phyloP scores from a whole-genome alignment of 2,888 invertebrate genomes.

The Watsonalla binaria region DNA sequence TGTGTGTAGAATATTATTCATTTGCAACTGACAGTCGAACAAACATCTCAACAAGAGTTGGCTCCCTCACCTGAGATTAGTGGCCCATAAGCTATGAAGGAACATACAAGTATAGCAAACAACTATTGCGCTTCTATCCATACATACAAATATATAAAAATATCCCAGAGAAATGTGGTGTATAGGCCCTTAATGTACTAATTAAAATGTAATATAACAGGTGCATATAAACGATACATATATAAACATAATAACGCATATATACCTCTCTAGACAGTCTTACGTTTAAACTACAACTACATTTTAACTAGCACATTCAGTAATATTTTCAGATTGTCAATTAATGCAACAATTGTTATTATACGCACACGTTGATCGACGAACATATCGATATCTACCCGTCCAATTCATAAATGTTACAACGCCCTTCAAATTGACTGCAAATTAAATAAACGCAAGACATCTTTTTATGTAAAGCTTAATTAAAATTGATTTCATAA shows the following conservation, averaged over 20 bases:
- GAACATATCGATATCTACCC: not conserved
- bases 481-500: no score
- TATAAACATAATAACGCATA: slow-evolving; percentile 39
- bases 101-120: slow-evolving; percentile 40
- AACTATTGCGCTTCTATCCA: slow-evolving; percentile 26
- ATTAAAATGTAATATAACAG: slow-evolving; percentile 59
- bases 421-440: no score
- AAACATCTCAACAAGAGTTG: not conserved
- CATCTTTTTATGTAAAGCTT: no score
- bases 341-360: slow-evolving; percentile 2
- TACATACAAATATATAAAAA: slow-evolving; percentile 17
- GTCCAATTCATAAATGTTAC: slow-evolving; percentile 4
- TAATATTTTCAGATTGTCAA: slow-evolving; percentile 65
- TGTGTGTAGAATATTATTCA: no score
- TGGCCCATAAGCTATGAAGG: slow-evolving; percentile 16
- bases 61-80: slow-evolving; percentile 12
- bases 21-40: not conserved
- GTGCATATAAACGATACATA: slow-evolving; percentile 32
- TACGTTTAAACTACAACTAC: slow-evolving; percentile 45
- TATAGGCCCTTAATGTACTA: slow-evolving; percentile 46
- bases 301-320: slow-evolving; percentile 71
- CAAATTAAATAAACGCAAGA: no score
- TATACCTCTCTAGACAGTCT: slow-evolving; percentile 28
- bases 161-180: slow-evolving; percentile 37
- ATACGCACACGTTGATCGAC: no score